A percentile compares a stretch with the other conserved stretches of the same genome.
phyloP scores from a whole-genome alignment of 2,888 invertebrate species.

The Philopedon plagiatum region DNA sequence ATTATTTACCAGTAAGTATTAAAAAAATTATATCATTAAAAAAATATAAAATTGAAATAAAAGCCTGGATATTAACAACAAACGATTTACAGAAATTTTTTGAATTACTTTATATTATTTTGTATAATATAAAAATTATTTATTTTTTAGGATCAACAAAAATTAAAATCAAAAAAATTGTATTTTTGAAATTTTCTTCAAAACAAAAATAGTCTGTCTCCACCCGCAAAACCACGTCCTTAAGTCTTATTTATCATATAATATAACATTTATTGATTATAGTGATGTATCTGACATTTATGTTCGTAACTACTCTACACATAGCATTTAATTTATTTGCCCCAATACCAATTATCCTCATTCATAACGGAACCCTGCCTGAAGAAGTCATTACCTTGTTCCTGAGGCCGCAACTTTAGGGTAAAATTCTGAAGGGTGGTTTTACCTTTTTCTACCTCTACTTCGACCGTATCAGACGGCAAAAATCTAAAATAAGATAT shows the following conservation, averaged over 20 bases:
- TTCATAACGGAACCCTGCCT: conserved; percentile 45
- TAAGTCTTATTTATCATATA: too few species aligned
- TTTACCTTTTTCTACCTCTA: conserved; percentile 65
- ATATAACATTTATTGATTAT: neutral
- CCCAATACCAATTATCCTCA: conserved; percentile 58
- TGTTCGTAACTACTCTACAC: neutral
- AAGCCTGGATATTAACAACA: too few species aligned
- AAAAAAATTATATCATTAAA: too few species aligned
- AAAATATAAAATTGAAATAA: too few species aligned
- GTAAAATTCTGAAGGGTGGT: conserved; percentile 69
- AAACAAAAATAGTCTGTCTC: too few species aligned
- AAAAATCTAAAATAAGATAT: conserved; percentile 70
- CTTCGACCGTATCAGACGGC: conserved; percentile 67
- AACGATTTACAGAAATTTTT: too few species aligned
- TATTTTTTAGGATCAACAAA: neutral
- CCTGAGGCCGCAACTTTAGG: conserved; percentile 60
- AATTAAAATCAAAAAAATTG: neutral
- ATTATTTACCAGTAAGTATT: too few species aligned
- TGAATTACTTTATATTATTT: too few species aligned
- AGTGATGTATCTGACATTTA: neutral
- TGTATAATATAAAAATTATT: too few species aligned
- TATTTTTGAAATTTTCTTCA: too few species aligned
- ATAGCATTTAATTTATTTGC: conserved; percentile 33
- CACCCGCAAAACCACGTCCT: too few species aligned
- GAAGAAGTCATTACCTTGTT: conserved; percentile 57